phyloP scores from a whole-genome alignment of 37 sponge, comb jelly and placozoan genomes.

The Oscarella lobularis region DNA sequence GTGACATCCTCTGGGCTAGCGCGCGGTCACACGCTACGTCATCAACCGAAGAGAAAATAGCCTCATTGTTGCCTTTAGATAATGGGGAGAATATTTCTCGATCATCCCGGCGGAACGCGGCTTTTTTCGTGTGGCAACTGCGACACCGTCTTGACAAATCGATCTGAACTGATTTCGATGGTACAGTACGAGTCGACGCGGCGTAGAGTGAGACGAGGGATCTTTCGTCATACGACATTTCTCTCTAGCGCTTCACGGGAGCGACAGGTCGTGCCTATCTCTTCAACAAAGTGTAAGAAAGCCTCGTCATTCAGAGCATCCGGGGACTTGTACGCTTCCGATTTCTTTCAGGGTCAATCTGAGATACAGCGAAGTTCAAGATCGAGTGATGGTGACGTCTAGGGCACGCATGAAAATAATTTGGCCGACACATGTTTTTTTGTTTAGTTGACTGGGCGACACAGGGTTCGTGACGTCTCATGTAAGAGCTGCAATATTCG shows the following conservation, averaged over 20 bases:
- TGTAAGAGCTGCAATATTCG: constrained; percentile 86
- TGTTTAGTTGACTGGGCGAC: constrained; percentile 70
- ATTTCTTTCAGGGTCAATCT: constrained; percentile 82
- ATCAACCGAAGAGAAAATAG: background rate
- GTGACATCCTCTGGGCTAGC: background rate
- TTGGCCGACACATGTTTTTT: background rate
- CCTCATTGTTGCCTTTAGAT: background rate
- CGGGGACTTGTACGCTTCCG: too few relatives aligned
- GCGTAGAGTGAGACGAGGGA: background rate
- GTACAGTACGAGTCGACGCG: constrained; percentile 25
- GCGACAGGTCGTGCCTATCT: constrained; percentile 96
- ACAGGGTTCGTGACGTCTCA: constrained; percentile 85
- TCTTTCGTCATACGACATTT: background rate
- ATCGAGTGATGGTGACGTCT: constrained; percentile 50
- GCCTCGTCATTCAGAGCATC: background rate
- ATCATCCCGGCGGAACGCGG: constrained; percentile 85
- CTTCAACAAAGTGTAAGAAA: constrained; percentile 91
- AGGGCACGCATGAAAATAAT: background rate
- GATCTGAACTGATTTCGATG: constrained; percentile 78
- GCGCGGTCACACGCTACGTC: background rate
- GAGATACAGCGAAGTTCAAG: constrained; percentile 75
- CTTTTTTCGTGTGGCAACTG: constrained; percentile 90
- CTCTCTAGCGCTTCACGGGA: constrained; percentile 79
- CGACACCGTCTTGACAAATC: constrained; percentile 83
- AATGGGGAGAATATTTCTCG: constrained; percentile 91